These are phyloP conservation scores for Spisula subtruncata DNA, from an alignment of 2,888 invertebrate genomes.

Conservation along the genomic window DNA sequence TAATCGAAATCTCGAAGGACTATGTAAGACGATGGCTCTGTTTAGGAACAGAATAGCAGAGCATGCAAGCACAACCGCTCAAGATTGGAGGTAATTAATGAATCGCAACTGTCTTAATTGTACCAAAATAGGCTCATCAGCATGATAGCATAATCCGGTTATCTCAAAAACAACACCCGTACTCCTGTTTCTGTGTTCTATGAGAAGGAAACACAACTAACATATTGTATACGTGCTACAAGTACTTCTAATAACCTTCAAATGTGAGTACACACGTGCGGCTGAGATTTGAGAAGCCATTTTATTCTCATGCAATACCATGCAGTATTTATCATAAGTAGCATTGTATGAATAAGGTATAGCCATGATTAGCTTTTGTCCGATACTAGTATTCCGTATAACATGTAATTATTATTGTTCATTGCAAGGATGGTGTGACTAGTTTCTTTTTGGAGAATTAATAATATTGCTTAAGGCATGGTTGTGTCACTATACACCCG, in stretches of 20 bases:
- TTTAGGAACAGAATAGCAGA: neutral
- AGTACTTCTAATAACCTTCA: constrained; percentile 9
- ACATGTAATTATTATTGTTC: too few relatives aligned
- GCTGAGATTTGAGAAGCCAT: too few relatives aligned
- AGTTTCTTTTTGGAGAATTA: too few relatives aligned
- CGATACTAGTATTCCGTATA: too few relatives aligned
- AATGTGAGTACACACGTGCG: neutral
- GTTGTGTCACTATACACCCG: too few relatives aligned
- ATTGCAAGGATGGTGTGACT: too few relatives aligned
- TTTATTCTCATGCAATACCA: too few relatives aligned
- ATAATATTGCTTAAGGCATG: too few relatives aligned
- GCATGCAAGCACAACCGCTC: neutral
- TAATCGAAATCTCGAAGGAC: neutral
- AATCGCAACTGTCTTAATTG: constrained; percentile 3
- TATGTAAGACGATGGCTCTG: neutral
- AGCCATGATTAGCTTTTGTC: too few relatives aligned
- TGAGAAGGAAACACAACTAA: neutral
- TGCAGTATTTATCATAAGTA: too few relatives aligned
- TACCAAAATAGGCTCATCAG: neutral
- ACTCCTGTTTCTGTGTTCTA: neutral
- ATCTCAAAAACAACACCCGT: neutral
- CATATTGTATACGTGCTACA: neutral
- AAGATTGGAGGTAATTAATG: constrained; percentile 15
- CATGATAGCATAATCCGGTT: constrained; percentile 3
- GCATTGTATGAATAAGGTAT: too few relatives aligned